Base-by-base conservation (phyloP, 35 echinoderm and acorn worm species). In the Heliocidaris tuberculata region DNA sequence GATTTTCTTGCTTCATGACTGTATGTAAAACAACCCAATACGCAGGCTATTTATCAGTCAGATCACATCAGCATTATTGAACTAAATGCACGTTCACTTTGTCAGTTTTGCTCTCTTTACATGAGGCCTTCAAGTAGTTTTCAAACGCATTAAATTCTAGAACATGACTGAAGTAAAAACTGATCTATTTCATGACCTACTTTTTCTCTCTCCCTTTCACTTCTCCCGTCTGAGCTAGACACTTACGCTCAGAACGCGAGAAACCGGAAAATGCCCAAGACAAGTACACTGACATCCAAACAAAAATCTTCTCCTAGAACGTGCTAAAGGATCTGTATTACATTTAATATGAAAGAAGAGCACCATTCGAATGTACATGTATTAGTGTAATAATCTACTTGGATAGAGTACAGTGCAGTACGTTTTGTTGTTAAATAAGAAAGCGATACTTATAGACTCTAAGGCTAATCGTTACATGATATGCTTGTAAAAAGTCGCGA, bases 1-100 rank as follows among this genome's bases (percentile, higher is more conserved):
- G 65, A 19, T 27, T 19, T 78, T 24, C 27, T 5, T 13, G 1
- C 61, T 21, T 24, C 52, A 13, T 56, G 52, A 56, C 52, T 56
- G 52, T 56, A 15, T 15, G 61, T 71, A 71, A 32, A 88, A 21
- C 9, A 21, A 30, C 1, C 31, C 19, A 47, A 32, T 48, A 89
- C 12, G 9, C 47, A 32, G 17, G 87, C 87, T 32, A 42, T 89
- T 88, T 48, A 89, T 89, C 31, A 89, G 87, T 89, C 87, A 47
- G 87, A 89, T 32, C 87, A 89, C 87, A 89, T 89, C 87, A 13
- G 31, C 31, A 32, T 17, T 32, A 89, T 89, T 89, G 31, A 89
- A 89, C 31, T 89, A 89, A 89, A 89, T 89, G 87, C 87, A 89
- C 87, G 87, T 89, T 48, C 87, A 89, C 87, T 89, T 89, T 89